phyloP scores from a whole-genome alignment of 2,888 invertebrate genomes.

The Lydus trimaculatus region DNA sequence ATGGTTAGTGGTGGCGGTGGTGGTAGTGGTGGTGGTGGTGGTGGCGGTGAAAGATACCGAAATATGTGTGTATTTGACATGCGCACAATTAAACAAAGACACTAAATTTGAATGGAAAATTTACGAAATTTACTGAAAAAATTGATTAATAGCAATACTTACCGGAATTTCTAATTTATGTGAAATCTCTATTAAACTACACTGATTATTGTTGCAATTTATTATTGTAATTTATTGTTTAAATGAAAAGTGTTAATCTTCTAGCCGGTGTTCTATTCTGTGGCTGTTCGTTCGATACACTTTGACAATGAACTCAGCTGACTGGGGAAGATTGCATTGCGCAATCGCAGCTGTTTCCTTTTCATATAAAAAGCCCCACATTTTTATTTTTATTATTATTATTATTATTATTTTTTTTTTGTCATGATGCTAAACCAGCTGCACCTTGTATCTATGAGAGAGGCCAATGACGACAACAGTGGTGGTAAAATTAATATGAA shows the following conservation, averaged over 20 bases:
- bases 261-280: background rate
- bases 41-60: background rate
- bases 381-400: too few relatives aligned
- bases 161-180: conserved; percentile 22
- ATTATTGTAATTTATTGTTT: background rate
- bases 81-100: conserved; percentile 50
- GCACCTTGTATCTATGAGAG: background rate
- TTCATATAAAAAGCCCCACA: background rate
- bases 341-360: conserved; percentile 43
- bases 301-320: conserved; percentile 58
- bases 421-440: background rate
- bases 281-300: conserved; percentile 53
- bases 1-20: conserved; percentile 20
- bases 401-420: background rate
- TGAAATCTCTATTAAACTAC: background rate
- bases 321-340: conserved; percentile 51
- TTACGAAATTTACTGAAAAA: conserved; percentile 9
- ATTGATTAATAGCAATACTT: conserved; percentile 26
- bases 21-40: background rate
- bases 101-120: conserved; percentile 41
- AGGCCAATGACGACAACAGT: background rate
- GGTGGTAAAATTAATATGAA: background rate
- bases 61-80: conserved; percentile 39
- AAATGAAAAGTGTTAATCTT: conserved; percentile 11
- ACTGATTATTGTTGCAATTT: background rate